Evolutionary conservation across 2,888 invertebrate species (phyloP), one percentile per base, ranked within the genome.

Genomic region (Cerastis leucographa): DNA sequence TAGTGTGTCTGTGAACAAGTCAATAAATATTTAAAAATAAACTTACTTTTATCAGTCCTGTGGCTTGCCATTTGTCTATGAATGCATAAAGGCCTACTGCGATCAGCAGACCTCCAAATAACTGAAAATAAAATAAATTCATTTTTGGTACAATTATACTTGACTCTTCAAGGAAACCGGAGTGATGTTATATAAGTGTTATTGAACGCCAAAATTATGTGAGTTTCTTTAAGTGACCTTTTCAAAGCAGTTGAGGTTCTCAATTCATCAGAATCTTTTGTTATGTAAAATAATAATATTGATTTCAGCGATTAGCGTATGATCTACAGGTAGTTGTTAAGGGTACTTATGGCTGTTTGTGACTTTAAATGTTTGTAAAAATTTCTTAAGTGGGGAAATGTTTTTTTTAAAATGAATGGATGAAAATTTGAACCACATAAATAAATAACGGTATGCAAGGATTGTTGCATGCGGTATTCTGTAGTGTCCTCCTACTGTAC

Each of bases 61-160:
- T 98, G 9, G 98, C 97, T 91, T 99, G 98, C 98, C 98, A 99
- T 97, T 99, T 99, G 91, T 99, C 99, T 81, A 98, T 98, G 91
- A 99, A 99, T 0, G 99, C 99, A 94, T 99, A 99, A 7, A 98
- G 95, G 12, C 99, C 99, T 80, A 99, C 98, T 12, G 98, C 99
- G 77, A 99, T 98, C 66, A 99, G 95, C 19, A 98, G 95, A 44
- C 99, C 98, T 76, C 99, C 99, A 89, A 99, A 97, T 73, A 99
- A 95, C 99, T 99, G 97, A 80, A 80, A 80, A 29, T 0, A 69
- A 69, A 71, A 72, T 19, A 44, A n/a, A 40, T 14, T 7, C 0
- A 46, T 71, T 71, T 22, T 29, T 29, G 29, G 29, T 59, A 29
- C 19, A 29, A 59, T 19, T 59, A 17, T 29, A 59, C 59, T 29